Evolutionary conservation across 2,888 invertebrate species (phyloP).

Genomic region (Pterostichus niger): DNA sequence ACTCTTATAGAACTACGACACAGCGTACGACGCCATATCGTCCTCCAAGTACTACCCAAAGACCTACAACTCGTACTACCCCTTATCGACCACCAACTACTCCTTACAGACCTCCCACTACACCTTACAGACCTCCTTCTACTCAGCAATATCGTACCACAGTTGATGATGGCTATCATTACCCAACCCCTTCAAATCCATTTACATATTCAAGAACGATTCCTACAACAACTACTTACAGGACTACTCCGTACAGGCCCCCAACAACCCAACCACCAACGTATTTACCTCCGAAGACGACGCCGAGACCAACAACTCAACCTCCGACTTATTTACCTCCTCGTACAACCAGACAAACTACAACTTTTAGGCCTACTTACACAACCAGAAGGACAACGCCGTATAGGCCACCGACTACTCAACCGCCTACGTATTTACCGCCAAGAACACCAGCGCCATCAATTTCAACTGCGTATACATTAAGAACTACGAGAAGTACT

Average conservation of each 20-base stretch:
- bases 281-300: slow-evolving; percentile 41
- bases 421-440: slow-evolving; percentile 55
- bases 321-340: slow-evolving; percentile 41
- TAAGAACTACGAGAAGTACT: slow-evolving; percentile 27
- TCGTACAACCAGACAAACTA: neutral
- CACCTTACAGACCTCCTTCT: slow-evolving; percentile 49
- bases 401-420: slow-evolving; percentile 45
- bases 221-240: neutral
- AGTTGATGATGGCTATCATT: neutral
- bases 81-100: slow-evolving; percentile 46
- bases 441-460: too few relatives aligned
- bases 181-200: slow-evolving; percentile 10
- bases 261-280: slow-evolving; percentile 51
- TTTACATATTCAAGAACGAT: slow-evolving; percentile 6
- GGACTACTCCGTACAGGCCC: neutral
- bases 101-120: slow-evolving; percentile 54
- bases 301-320: slow-evolving; percentile 28
- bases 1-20: neutral
- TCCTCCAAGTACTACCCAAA: slow-evolving; percentile 16
- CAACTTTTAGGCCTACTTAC: neutral
- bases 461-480: neutral
- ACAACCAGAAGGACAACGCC: slow-evolving; percentile 36
- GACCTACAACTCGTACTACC: slow-evolving; percentile 25
- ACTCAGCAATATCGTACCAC: slow-evolving; percentile 24
- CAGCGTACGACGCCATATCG: neutral